Evolutionary conservation across 2,113 vertebrate species (phyloP).

Genomic region (Xenopus laevis): DNA sequence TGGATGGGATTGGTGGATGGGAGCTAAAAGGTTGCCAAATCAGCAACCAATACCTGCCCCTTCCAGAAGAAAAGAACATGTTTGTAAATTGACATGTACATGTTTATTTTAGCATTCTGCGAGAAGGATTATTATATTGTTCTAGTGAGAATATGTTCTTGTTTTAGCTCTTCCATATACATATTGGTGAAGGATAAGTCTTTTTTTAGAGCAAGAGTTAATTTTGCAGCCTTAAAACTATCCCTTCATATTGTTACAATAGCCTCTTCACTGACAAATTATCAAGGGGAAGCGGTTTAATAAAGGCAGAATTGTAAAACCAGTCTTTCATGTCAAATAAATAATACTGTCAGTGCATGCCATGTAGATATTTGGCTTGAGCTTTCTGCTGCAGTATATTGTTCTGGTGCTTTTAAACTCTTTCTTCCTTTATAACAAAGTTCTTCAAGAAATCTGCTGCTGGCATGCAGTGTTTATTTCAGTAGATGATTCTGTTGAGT

Average conservation of each 20-base stretch:
- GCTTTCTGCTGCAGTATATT: neutral
- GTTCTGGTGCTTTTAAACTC: neutral
- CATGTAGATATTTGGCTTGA: neutral
- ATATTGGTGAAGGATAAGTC: too few species aligned
- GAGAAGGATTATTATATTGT: too few species aligned
- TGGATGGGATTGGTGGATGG: too few species aligned
- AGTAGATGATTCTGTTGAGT: neutral
- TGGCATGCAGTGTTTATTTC: neutral
- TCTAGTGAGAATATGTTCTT: too few species aligned
- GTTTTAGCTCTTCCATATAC: too few species aligned
- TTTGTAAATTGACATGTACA: too few species aligned
- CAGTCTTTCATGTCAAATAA: constrained; percentile 14
- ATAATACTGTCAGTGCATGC: neutral
- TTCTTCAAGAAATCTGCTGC: neutral
- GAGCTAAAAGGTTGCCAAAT: too few species aligned
- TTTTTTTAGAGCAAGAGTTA: too few species aligned
- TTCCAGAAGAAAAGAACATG: too few species aligned
- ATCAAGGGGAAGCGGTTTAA: constrained; percentile 29
- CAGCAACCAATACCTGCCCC: too few species aligned
- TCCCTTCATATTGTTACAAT: constrained; percentile 10
- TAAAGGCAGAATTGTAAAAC: constrained; percentile 11
- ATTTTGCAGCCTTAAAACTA: neutral
- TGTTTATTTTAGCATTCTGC: too few species aligned
- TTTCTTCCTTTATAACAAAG: neutral
- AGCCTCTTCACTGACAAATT: constrained; percentile 6